phyloP scores from a whole-genome alignment of 2,888 invertebrate species.

The Nemotelus pantherinus region DNA sequence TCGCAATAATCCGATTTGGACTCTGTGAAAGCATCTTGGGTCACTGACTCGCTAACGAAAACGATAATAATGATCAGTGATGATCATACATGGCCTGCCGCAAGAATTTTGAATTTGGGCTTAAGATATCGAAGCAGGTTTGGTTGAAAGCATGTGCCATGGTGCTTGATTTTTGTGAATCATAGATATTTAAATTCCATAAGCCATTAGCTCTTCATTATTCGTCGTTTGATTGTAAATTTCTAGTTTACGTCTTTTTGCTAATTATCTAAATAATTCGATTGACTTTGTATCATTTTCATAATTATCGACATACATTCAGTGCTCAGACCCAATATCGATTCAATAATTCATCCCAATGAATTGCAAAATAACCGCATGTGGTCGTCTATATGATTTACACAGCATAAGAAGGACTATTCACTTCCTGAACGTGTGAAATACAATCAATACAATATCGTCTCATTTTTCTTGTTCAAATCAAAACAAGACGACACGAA shows the following conservation, averaged over 20 bases:
- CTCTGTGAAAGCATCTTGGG: no score
- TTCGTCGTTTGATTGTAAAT: no score
- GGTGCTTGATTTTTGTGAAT: no score
- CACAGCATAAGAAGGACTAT: neutral
- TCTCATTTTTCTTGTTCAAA: conserved; percentile 24
- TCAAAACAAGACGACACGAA: conserved; percentile 25
- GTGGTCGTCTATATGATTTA: neutral
- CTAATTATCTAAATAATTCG: neutral
- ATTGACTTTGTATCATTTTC: conserved; percentile 2
- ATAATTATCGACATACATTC: neutral
- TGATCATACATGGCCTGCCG: no score
- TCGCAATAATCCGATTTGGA: no score
- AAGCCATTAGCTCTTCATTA: no score
- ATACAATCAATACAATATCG: conserved; percentile 5
- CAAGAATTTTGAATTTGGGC: no score
- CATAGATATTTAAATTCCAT: no score
- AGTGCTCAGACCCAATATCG: neutral
- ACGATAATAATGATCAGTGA: no score
- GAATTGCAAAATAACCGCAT: conserved; percentile 18
- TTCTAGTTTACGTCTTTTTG: neutral
- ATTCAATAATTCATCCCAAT: neutral
- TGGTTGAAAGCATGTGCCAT: no score
- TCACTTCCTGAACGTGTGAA: conserved; percentile 22
- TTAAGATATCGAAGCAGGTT: no score
- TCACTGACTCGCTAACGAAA: no score